Conservation (phyloP, 2,888 invertebrate genomes). For the Hermaeophaga mercurialis region DNA sequence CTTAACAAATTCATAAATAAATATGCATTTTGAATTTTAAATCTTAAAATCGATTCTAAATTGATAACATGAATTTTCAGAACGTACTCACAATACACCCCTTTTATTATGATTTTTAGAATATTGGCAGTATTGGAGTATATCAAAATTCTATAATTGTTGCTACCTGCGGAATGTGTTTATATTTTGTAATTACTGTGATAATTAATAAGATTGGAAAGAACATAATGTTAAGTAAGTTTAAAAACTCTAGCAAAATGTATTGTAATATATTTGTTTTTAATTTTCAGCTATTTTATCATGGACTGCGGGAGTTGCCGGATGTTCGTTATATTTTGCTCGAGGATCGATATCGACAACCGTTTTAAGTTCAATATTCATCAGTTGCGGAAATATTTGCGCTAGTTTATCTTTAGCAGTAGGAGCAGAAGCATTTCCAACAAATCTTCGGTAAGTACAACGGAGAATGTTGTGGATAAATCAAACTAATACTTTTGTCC, state of each 20-base stretch:
- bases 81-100: too few species aligned
- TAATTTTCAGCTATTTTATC: not conserved
- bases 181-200: conserved; percentile 65
- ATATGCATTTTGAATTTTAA: too few species aligned
- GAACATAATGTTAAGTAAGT: conserved; percentile 61
- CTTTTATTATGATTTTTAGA: too few species aligned
- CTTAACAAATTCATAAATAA: too few species aligned
- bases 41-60: too few species aligned
- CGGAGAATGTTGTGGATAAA: too few species aligned
- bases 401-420: conserved; percentile 67
- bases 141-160: conserved; percentile 74
- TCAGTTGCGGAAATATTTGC: conserved; percentile 62
- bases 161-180: conserved; percentile 65
- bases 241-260: too few species aligned
- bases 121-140: conserved; percentile 55
- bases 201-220: conserved; percentile 62
- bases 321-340: conserved; percentile 64
- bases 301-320: conserved; percentile 49
- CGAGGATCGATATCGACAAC: conserved; percentile 61
- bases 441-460: too few species aligned
- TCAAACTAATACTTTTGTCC: too few species aligned
- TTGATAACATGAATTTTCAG: too few species aligned
- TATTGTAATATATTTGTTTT: too few species aligned
- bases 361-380: conserved; percentile 62
- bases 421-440: conserved; percentile 69